Conservation (phyloP, 2,797 vertebrate genomes). For the Brachymystax lenok region DNA sequence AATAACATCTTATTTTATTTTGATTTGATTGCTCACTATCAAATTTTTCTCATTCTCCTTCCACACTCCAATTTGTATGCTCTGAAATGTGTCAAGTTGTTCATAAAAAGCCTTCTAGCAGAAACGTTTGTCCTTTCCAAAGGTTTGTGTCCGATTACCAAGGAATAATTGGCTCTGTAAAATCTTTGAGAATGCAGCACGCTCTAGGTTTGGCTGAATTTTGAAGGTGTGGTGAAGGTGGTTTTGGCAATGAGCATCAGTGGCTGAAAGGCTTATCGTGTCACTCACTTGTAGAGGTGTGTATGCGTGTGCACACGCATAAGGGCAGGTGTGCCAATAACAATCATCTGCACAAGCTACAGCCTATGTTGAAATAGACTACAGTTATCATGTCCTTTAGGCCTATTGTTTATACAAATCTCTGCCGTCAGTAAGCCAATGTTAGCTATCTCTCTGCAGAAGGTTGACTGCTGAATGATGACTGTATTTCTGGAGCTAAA, state of each 20-base stretch:
- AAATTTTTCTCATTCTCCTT: constrained; percentile 47
- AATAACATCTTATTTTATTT: too few species aligned
- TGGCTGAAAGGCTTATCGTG: not conserved
- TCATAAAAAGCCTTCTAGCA: constrained; percentile 32
- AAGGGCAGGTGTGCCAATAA: not conserved
- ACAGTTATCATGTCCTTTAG: not conserved
- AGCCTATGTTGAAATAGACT: not conserved
- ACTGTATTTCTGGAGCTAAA: not conserved
- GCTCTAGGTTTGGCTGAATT: constrained; percentile 33
- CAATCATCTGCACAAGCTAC: not conserved
- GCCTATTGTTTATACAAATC: not conserved
- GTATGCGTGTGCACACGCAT: constrained; percentile 10
- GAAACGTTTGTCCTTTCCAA: constrained; percentile 49
- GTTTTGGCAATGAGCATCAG: constrained; percentile 9
- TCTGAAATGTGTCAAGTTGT: constrained; percentile 22
- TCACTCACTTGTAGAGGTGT: not conserved
- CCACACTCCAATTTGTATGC: constrained; percentile 19
- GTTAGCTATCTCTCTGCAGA: not conserved
- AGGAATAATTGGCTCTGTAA: constrained; percentile 43
- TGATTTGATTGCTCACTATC: constrained; percentile 20
- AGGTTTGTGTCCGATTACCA: constrained; percentile 54
- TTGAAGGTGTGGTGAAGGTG: constrained; percentile 21
- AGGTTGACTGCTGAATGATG: not conserved
- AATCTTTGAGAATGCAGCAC: constrained; percentile 39
- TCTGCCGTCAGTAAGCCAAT: not conserved